phyloP scores from a whole-genome alignment of 2,797 vertebrate genomes.

The Australoheros facetus region DNA sequence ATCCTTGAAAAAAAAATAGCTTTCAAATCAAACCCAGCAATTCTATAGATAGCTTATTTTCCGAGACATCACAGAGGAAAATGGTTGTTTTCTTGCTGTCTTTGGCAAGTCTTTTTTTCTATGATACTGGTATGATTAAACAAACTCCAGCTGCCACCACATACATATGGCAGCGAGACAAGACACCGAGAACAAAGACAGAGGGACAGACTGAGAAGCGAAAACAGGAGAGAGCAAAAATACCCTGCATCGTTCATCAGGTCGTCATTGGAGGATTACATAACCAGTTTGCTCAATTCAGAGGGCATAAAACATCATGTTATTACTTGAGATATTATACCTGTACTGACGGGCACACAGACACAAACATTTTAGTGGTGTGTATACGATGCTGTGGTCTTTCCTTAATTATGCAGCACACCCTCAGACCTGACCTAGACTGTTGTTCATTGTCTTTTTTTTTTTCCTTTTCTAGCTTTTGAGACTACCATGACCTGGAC shows the following conservation, averaged over 20 bases:
- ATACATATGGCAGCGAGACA: neutral
- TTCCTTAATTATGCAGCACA: neutral
- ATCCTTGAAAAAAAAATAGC: neutral
- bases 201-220: constrained; percentile 4
- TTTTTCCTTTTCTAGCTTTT: too few relatives aligned
- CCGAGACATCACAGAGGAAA: neutral
- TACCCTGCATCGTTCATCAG: constrained; percentile 33
- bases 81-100: neutral
- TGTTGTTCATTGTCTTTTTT: too few relatives aligned
- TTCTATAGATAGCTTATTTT: neutral
- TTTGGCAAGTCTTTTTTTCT: neutral
- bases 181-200: neutral
- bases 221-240: constrained; percentile 38
- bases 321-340: constrained; percentile 9
- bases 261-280: constrained; percentile 58
- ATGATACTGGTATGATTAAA: neutral
- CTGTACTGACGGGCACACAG: neutral
- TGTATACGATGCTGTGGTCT: neutral
- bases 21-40: neutral
- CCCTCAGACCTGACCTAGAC: neutral
- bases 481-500: too few relatives aligned
- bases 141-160: constrained; percentile 3
- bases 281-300: constrained; percentile 60
- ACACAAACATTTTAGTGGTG: neutral
- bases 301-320: neutral